These are phyloP conservation scores for Naso thynnoides DNA, from an alignment of 2,797 vertebrate genomes.

Conservation along the genomic window DNA sequence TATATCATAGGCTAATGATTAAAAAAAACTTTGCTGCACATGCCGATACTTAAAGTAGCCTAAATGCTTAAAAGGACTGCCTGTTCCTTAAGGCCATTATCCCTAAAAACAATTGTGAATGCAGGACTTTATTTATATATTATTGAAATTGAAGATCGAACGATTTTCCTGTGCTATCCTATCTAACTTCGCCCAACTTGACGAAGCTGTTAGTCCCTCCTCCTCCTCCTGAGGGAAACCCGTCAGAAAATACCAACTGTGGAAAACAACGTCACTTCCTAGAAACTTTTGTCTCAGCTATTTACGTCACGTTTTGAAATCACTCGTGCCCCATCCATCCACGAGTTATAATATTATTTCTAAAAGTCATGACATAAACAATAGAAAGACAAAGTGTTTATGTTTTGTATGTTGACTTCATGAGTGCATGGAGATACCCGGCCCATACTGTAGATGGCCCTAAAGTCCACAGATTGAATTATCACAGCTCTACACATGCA, in stretches of 20 bases:
- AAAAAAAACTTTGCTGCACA: too few relatives aligned
- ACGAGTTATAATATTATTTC: background rate
- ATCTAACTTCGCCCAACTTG: constrained; percentile 18
- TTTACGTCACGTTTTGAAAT: constrained; percentile 26
- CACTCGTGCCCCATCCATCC: too few relatives aligned
- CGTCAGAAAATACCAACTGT: constrained; percentile 79
- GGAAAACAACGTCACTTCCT: constrained; percentile 76
- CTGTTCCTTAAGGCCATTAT: background rate
- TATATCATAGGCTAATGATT: too few relatives aligned
- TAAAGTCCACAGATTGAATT: background rate
- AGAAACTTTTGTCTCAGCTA: constrained; percentile 24
- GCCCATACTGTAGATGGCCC: constrained; percentile 69
- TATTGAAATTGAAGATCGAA: background rate
- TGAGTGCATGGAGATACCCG: constrained; percentile 10
- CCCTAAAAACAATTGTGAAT: too few relatives aligned
- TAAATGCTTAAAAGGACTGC: background rate
- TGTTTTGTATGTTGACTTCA: fast-evolving
- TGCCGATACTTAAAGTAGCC: too few relatives aligned
- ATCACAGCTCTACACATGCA: background rate
- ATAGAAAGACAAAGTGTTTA: background rate
- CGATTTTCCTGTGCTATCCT: background rate
- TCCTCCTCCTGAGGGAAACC: constrained; percentile 71
- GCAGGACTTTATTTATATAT: background rate
- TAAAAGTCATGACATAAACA: background rate
- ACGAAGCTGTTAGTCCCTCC: constrained; percentile 10